phyloP scores from a whole-genome alignment of 53 echinoderm and acorn worm genomes.

The Actinopyga echinites region DNA sequence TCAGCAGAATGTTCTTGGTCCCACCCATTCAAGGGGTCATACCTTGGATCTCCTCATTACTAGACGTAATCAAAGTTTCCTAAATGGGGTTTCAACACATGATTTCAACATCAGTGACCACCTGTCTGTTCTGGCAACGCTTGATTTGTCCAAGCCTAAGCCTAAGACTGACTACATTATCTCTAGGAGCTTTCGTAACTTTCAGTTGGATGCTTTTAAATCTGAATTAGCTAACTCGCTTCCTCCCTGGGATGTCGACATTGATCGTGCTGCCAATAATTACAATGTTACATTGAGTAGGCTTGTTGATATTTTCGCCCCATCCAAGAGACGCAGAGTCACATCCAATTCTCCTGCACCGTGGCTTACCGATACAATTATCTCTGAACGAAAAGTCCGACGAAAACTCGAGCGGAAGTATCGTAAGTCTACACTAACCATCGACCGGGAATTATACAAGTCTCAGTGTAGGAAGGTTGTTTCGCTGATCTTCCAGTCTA shows the following conservation, averaged over 20 bases:
- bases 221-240: background rate
- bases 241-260: constrained; percentile 4
- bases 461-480: constrained; percentile 17
- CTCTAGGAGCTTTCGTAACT: constrained; percentile 9
- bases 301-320: background rate
- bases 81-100: background rate
- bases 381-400: constrained; percentile 5
- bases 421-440: background rate
- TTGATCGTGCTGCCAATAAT: background rate
- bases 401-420: background rate
- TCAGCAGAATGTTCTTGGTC: constrained; percentile 10
- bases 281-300: background rate
- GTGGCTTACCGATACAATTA: background rate
- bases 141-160: constrained; percentile 14
- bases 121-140: background rate
- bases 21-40: constrained; percentile 14
- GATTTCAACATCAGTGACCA: constrained; percentile 13
- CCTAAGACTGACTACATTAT: constrained; percentile 12
- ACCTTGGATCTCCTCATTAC: constrained; percentile 21
- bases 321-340: background rate
- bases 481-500: background rate
- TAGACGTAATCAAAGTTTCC: constrained; percentile 24
- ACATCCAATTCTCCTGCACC: background rate
- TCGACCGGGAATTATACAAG: constrained; percentile 16
- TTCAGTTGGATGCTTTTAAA: constrained; percentile 24